A percentile compares a stretch with the other conserved stretches of the same genome.
Evolutionary conservation across 2,797 vertebrate species (phyloP).

Genomic region (Alcedo atthis): DNA sequence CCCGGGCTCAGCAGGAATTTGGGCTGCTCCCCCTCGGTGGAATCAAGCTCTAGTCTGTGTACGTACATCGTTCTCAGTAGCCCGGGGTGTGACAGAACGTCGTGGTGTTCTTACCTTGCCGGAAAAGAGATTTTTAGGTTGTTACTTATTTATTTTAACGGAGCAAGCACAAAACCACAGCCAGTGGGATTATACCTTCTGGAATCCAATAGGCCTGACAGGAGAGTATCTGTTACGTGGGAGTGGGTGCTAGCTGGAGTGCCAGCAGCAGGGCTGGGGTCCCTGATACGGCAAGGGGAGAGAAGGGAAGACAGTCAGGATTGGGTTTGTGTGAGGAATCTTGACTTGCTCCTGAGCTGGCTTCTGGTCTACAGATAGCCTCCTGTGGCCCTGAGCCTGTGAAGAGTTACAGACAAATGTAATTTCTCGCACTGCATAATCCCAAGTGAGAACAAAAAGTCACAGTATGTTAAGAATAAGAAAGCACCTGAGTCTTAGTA

Average conservation of each 20-base stretch:
- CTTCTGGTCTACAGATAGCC: background rate
- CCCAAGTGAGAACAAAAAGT: background rate
- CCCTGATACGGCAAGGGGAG: background rate
- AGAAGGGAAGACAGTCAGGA: rapidly evolving
- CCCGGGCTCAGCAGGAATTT: background rate
- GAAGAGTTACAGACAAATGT: background rate
- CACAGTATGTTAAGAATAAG: background rate
- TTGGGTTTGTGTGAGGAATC: background rate
- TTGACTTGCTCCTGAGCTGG: background rate
- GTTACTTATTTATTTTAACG: too few species aligned
- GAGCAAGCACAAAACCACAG: background rate
- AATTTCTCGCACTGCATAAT: background rate
- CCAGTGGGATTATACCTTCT: background rate
- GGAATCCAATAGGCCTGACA: background rate
- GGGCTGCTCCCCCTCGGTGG: background rate
- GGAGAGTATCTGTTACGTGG: background rate
- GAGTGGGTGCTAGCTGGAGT: background rate
- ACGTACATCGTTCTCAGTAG: background rate
- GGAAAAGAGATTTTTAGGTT: background rate
- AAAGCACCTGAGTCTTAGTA: background rate
- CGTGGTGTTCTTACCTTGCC: background rate
- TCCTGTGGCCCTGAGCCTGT: background rate
- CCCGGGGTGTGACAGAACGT: background rate
- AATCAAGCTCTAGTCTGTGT: rapidly evolving
- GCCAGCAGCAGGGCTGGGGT: background rate